Evolutionary conservation across 1,140 invertebrate species (phyloP), one percentile per base, ranked within the genome.

Genomic region (Holcopasites calliopsidis): DNA sequence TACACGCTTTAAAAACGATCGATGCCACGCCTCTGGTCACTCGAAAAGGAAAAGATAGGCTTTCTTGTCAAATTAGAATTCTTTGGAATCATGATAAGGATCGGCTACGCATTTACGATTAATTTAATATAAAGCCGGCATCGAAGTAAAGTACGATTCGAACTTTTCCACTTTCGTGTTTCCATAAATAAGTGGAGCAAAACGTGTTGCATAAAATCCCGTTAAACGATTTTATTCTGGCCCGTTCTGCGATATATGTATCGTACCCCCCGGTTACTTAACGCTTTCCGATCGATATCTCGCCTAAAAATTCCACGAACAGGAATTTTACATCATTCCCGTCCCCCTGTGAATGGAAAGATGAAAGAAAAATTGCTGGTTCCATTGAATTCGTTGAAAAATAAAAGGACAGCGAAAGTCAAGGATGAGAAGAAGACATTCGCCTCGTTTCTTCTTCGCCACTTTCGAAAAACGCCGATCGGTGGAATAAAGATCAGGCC

Each of bases 1-100:
- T 47, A 54, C 71, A 81, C 66, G 28, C 35, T 61, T 76, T 73
- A 77, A 75, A 38, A 66, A 75, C 52, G 57, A 83, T 80, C 58
- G 35, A 35, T 28, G 65, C 76, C 76, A 54, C 70, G 31, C 76
- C 70, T 50, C 47, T 21, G 42, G 16, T 26, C 26, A n/a, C n/a
- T n/a, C n/a, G n/a, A n/a, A n/a, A n/a, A n/a, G n/a, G n/a, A n/a
- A n/a, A n/a, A n/a, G n/a, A n/a, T n/a, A n/a, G n/a, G n/a, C n/a
- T n/a, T n/a, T n/a, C n/a, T n/a, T n/a, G n/a, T n/a, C n/a, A n/a
- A n/a, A n/a, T n/a, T n/a, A n/a, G n/a, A n/a, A n/a, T n/a, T n/a
- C n/a, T n/a, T n/a, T n/a, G n/a, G n/a, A n/a, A n/a, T n/a, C n/a
- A n/a, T n/a, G n/a, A n/a, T n/a, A n/a, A n/a, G n/a, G n/a, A n/a